Base-by-base conservation (phyloP, 2,797 vertebrate genomes). In the Pagetopsis macropterus region DNA sequence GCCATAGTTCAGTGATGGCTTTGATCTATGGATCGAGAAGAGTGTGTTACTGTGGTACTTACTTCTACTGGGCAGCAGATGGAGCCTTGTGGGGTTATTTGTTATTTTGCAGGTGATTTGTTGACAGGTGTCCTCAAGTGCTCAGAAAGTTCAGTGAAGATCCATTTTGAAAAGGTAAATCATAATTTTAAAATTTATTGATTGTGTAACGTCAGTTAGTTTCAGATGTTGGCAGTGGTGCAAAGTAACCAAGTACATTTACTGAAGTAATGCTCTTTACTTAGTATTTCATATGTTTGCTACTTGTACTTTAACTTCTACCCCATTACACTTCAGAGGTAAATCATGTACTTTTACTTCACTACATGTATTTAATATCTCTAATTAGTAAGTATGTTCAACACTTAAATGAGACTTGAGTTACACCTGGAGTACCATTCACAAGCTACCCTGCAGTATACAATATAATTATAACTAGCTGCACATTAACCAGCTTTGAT, bases 1-100 rank as follows among this genome's bases (percentile, higher is more conserved):
- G 9, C 23, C 19, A 46, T 40, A 27, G 31, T 62, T 57, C 9
- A 70, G 23, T 16, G 16, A 60, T 41, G 13, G 16, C 6, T 46
- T 3, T 57, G 23, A 57, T 11, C 0, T 37, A 4, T 49, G 21
- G 19, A 23, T 66, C 11, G n/a, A 56, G 27, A 16, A 10, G n/a
- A 19, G 44, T 6, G 40, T 43, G 62, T n/a, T n/a, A n/a, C n/a
- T 27, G 48, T 44, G n/a, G 15, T 5, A 33, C 4, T 69, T 60
- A 51, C 66, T 41, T 54, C 17, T 48, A 15, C 3, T 33, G 37
- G 50, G 41, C 60, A 62, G 37, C 45, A 76, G 54, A 15, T 55
- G 61, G 49, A 27, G 12, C 12, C 17, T 15, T 1, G 0, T 16
- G 17, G 5, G 1, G 45, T 2, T 9, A 3, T 23, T 52, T 51